Base-by-base conservation (phyloP, 2,888 invertebrate species). In the Phragmatobia fuliginosa region DNA sequence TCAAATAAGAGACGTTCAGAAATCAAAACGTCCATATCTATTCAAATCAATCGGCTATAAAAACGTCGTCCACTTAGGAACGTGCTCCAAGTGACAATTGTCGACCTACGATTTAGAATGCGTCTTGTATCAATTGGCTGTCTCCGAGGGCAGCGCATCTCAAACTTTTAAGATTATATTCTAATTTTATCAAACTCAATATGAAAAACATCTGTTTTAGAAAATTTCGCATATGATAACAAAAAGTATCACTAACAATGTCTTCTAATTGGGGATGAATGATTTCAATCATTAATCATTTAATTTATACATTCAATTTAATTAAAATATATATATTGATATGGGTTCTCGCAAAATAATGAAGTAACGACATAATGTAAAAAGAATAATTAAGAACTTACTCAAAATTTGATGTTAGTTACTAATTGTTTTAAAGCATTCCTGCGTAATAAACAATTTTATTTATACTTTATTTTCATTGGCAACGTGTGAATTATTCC, bases 91-190 rank as follows among this genome's bases (percentile, higher is more conserved):
- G 85, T 86, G 87, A 83, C 88, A 87, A 88, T 87, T 85, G 86
- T 83, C 80, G 78, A 81, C 83, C 81, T 78, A 66, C 68, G 75
- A 78, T 81, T 81, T 83, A 83, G 86, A 87, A 86, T 85, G 85
- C 83, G 73, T 67, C 71, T 83, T 82, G 82, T 83, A 84, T 83
- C 89, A 91, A 91, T 91, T 90, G 90, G 81, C 74, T 73, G 82
- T 80, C 76, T 81, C 75, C 66, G 65, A 38, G 25, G 61, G 0
- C 65, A n/a, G 8, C 31, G 73, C 33, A 49, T 76, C 63, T 77
- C 82, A 82, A 81, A 77, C 66, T 78, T 77, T 74, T 52, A 1
- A 1, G n/a, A 56, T 45, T 6, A 41, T 36, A 56, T 56, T 14
- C n/a, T 33, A 8, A 45, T 8, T 45, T 21, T 45, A 21, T 45